Evolutionary conservation across 2,888 invertebrate genomes (phyloP), one percentile per base, ranked within the genome.

Genomic region (Bursaphelenchus okinawaensis): DNA sequence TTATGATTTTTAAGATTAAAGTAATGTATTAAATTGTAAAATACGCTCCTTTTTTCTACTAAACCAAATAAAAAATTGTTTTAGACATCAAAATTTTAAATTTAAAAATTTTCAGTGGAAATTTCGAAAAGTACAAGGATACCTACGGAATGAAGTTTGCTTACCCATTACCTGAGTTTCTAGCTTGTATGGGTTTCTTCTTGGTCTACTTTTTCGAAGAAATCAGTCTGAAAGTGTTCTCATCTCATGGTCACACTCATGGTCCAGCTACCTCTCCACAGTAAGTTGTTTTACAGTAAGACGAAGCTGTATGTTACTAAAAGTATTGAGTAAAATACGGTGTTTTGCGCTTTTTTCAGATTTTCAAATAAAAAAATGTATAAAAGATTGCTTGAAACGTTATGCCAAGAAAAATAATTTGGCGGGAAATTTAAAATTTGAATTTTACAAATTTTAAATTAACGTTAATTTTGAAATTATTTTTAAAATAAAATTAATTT

Each of bases 151-250:
- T 72, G 60, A 57, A 70, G 9, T 62, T 63, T n/a, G 66, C 65
- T 0, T 71, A 78, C 40, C 80, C 78, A 8, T 52, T 82, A 29
- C 73, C 74, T 19, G 74, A 80, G 59, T 66, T 81, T 40, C 74
- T 81, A 66, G 71, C 75, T 16, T 80, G 80, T 58, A 66, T 66
- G 27, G 80, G 80, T 8, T 80, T 80, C 66, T 80, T 82, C 64
- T 57, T 80, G 19, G 79, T 80, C 8, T 80, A 82, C 59, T 75
- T 78, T 27, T 66, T 80, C 29, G 80, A 80, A 54, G 80, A 78
- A 50, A 50, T 76, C 6, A 73, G 73, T n/a, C 65, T 77, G 3
- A 66, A 70, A 61, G 73, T 80, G 16, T 80, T 80, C 65, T 61
- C 72, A 29, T 60, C 55, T 50, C 70, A 72, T 29, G 74, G 63